Percentiles rank a stretch among this genome's conserved stretches.
phyloP scores from a whole-genome alignment of 2,113 vertebrate species.

The Callocephalon fimbriatum region DNA sequence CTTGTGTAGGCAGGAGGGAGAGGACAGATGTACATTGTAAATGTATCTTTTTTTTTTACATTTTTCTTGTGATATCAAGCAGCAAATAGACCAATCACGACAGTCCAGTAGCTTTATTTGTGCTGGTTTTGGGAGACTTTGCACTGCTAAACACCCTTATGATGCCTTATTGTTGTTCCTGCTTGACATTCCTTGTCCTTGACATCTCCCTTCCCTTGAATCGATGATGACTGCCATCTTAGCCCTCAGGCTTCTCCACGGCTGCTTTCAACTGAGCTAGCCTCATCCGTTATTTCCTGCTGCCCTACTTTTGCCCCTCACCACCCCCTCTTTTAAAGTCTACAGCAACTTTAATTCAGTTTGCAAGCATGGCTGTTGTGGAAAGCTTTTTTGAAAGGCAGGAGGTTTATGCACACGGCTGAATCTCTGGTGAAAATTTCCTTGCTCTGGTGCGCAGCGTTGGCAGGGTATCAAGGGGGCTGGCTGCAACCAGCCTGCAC shows the following conservation, averaged over 20 bases:
- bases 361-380: neutral
- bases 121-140: constrained; percentile 10
- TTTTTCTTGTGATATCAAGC: constrained; percentile 46
- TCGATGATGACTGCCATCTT: constrained; percentile 56
- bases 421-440: constrained; percentile 25
- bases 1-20: constrained; percentile 32
- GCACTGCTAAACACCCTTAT: neutral
- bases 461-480: rapidly evolving
- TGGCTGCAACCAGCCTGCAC: neutral
- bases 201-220: constrained; percentile 59
- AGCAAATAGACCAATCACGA: constrained; percentile 44
- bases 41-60: neutral
- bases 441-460: rapidly evolving
- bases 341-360: neutral
- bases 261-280: constrained; percentile 39
- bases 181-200: constrained; percentile 66
- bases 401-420: neutral
- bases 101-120: constrained; percentile 17
- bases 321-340: constrained; percentile 31
- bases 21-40: neutral
- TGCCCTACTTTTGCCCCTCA: constrained; percentile 64
- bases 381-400: neutral
- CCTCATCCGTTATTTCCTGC: constrained; percentile 19
- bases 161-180: constrained; percentile 29
- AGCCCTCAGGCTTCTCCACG: constrained; percentile 62